phyloP scores from a whole-genome alignment of 2,888 invertebrate species.

The Netelia virgata region DNA sequence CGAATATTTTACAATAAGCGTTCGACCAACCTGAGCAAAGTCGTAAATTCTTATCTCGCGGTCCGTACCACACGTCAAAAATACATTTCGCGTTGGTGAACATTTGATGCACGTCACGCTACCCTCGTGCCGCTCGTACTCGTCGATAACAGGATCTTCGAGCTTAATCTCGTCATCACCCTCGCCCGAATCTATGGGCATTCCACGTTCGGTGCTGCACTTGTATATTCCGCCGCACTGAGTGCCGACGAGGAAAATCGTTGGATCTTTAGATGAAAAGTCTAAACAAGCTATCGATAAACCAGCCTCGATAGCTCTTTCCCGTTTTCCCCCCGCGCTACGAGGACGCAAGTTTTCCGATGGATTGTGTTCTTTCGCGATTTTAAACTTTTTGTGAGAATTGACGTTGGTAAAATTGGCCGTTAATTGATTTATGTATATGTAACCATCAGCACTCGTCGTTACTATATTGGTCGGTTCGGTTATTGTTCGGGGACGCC shows the following conservation, averaged over 20 bases:
- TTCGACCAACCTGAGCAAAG: slow-evolving; percentile 78
- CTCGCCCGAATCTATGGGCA: slow-evolving; percentile 68
- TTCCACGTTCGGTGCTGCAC: slow-evolving; percentile 78
- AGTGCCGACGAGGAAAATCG: slow-evolving; percentile 81
- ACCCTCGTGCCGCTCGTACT: slow-evolving; percentile 80
- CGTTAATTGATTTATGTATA: slow-evolving; percentile 78
- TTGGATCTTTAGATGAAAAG: slow-evolving; percentile 78
- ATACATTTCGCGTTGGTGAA: slow-evolving; percentile 78
- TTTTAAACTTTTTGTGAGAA: slow-evolving; percentile 79
- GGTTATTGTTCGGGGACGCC: slow-evolving; percentile 78
- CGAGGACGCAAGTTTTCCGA: slow-evolving; percentile 80
- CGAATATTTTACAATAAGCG: neutral
- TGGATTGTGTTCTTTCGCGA: slow-evolving; percentile 82
- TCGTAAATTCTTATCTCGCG: slow-evolving; percentile 82
- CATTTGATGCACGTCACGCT: slow-evolving; percentile 80
- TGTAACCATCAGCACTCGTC: slow-evolving; percentile 81
- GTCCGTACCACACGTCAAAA: slow-evolving; percentile 80
- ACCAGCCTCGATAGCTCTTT: slow-evolving; percentile 81
- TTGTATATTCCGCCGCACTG: slow-evolving; percentile 83
- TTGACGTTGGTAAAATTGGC: slow-evolving; percentile 78
- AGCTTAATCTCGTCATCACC: slow-evolving; percentile 34
- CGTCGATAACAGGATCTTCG: slow-evolving; percentile 81
- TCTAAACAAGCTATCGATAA: slow-evolving; percentile 81
- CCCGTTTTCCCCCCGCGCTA: slow-evolving; percentile 81
- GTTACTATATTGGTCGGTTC: slow-evolving; percentile 78